These are phyloP conservation scores for Erethizon dorsatum DNA, from an alignment of 2,797 vertebrate species.

Conservation along the genomic window DNA sequence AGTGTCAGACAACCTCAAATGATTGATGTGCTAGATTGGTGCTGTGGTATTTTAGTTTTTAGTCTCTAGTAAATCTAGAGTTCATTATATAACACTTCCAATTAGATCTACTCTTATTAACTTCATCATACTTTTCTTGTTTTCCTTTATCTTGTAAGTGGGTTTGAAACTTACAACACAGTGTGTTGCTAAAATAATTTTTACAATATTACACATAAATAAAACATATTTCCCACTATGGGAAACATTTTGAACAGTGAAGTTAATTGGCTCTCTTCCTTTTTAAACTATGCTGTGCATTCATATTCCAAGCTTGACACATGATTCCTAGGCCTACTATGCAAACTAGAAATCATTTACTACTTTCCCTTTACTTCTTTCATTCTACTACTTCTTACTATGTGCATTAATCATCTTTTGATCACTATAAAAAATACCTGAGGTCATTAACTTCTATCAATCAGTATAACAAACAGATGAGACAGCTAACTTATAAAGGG, in stretches of 20 bases:
- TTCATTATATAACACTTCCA: slow-evolving; percentile 79
- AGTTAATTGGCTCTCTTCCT: slow-evolving; percentile 41
- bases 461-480: not conserved
- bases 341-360: slow-evolving; percentile 35
- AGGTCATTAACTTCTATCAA: not conserved
- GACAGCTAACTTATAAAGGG: not conserved
- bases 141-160: slow-evolving; percentile 58
- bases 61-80: slow-evolving; percentile 76
- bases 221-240: slow-evolving; percentile 54
- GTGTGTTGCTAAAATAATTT: slow-evolving; percentile 60
- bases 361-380: not conserved
- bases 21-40: slow-evolving; percentile 79
- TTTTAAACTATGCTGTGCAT: not conserved
- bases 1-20: slow-evolving; percentile 71
- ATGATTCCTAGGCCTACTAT: not conserved
- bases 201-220: slow-evolving; percentile 67
- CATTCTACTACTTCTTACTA: not conserved
- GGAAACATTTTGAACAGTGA: slow-evolving; percentile 56
- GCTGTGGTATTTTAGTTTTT: slow-evolving; percentile 80
- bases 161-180: slow-evolving; percentile 64
- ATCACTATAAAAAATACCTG: not conserved
- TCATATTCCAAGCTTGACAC: not conserved
- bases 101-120: slow-evolving; percentile 78
- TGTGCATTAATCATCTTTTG: not conserved
- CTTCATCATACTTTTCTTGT: slow-evolving; percentile 65